Evolutionary conservation across 2,797 vertebrate genomes (phyloP).

Genomic region (Agapornis canus): DNA sequence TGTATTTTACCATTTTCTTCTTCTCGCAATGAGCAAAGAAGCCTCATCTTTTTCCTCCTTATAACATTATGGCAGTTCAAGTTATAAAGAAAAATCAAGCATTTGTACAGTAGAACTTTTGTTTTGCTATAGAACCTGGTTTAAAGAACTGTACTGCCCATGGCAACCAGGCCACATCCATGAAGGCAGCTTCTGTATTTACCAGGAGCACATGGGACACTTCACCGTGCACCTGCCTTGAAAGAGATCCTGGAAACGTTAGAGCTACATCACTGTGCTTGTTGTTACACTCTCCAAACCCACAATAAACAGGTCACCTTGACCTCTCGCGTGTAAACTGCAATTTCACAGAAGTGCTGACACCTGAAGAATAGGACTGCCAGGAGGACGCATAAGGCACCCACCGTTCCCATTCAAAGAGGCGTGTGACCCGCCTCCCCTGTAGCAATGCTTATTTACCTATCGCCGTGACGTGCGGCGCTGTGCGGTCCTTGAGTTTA

Average conservation of each 20-base stretch:
- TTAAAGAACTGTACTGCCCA: background rate
- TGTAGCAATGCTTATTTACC: background rate
- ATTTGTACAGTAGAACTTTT: background rate
- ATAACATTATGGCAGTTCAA: background rate
- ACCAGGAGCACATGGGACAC: background rate
- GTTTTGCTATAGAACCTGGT: background rate
- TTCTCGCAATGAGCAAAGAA: background rate
- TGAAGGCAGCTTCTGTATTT: background rate
- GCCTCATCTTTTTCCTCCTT: background rate
- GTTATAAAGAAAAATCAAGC: background rate
- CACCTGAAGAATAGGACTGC: background rate
- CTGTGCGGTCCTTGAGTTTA: background rate
- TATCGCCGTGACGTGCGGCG: background rate
- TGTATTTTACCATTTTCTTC: background rate
- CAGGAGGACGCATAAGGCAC: background rate
- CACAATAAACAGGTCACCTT: slow-evolving; percentile 5
- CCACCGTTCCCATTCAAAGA: background rate
- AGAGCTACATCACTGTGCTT: background rate
- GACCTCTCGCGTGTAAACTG: background rate
- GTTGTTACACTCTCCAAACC: background rate
- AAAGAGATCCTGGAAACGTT: background rate
- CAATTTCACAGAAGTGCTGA: background rate
- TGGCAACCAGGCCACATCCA: rapidly evolving
- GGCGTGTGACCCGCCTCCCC: background rate
- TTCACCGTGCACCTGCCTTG: background rate